These are phyloP conservation scores for Xestoiulus laeticollis DNA, from an alignment of 2,888 invertebrate species.

Conservation along the genomic window DNA sequence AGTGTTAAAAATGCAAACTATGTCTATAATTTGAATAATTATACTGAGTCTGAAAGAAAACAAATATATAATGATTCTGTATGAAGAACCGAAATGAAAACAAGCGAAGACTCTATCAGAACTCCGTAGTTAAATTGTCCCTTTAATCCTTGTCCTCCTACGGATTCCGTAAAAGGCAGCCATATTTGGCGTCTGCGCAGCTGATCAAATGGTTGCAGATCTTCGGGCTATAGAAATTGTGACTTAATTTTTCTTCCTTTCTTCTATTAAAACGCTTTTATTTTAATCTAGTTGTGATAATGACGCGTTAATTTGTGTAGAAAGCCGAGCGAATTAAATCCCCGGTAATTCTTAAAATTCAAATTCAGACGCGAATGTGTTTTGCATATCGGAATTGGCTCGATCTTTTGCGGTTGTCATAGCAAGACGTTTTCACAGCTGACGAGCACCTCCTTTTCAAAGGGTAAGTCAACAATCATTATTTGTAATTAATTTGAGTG, in stretches of 20 bases:
- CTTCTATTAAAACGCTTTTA: neutral
- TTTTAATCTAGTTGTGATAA: neutral
- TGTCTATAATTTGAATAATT: too few species aligned
- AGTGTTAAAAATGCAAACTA: too few species aligned
- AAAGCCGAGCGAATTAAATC: neutral
- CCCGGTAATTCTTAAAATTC: neutral
- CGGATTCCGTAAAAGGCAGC: neutral
- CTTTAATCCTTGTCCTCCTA: neutral
- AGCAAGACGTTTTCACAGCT: conserved; percentile 17
- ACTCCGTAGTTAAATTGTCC: neutral
- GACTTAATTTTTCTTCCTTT: neutral
- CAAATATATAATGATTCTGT: too few species aligned
- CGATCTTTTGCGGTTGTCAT: neutral
- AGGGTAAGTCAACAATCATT: neutral
- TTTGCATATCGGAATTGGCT: conserved; percentile 1
- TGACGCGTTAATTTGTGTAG: neutral
- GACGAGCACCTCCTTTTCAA: neutral
- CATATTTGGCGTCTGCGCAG: conserved; percentile 15
- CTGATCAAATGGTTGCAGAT: neutral
- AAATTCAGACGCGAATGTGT: neutral
- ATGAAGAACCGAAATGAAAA: neutral
- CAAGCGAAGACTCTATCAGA: neutral
- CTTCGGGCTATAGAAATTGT: neutral
- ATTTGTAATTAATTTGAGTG: neutral
- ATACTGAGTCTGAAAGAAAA: too few species aligned